Evolutionary conservation across 2,888 invertebrate genomes (phyloP).

Genomic region (Diabrotica balteata): DNA sequence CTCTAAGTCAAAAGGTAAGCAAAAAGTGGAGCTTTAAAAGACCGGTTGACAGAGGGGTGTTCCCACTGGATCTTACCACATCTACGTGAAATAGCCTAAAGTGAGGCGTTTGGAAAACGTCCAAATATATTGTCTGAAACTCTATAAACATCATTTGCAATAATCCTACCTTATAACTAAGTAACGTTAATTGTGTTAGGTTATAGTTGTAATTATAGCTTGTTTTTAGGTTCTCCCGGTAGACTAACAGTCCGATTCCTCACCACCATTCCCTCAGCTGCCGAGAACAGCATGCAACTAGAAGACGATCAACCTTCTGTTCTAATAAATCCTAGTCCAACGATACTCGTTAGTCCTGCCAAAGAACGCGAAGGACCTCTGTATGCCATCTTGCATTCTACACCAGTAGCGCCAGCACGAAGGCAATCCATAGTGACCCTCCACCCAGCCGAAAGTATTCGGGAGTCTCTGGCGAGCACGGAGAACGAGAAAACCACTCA

Average conservation of each 20-base stretch:
- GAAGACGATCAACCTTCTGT: constrained; percentile 65
- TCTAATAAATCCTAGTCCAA: constrained; percentile 35
- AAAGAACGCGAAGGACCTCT: constrained; percentile 56
- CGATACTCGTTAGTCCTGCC: constrained; percentile 54
- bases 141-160: too few relatives aligned
- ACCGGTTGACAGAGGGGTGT: too few relatives aligned
- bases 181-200: too few relatives aligned
- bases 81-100: too few relatives aligned
- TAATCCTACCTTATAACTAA: too few relatives aligned
- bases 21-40: too few relatives aligned
- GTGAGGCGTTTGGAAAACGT: too few relatives aligned
- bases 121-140: too few relatives aligned
- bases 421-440: constrained; percentile 59
- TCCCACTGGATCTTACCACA: too few relatives aligned
- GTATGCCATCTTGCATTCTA: constrained; percentile 58
- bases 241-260: constrained; percentile 66
- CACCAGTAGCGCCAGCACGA: constrained; percentile 50
- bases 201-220: too few relatives aligned
- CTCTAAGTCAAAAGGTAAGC: too few relatives aligned
- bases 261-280: constrained; percentile 77
- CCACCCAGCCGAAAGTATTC: constrained; percentile 54
- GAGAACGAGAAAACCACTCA: constrained; percentile 16
- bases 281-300: constrained; percentile 73
- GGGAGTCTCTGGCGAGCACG: constrained; percentile 8
- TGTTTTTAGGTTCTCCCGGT: constrained; percentile 61